Evolutionary conservation across 2,888 invertebrate species (phyloP), one percentile per base, ranked within the genome.

Genomic region (Toxonevra muliebris): DNA sequence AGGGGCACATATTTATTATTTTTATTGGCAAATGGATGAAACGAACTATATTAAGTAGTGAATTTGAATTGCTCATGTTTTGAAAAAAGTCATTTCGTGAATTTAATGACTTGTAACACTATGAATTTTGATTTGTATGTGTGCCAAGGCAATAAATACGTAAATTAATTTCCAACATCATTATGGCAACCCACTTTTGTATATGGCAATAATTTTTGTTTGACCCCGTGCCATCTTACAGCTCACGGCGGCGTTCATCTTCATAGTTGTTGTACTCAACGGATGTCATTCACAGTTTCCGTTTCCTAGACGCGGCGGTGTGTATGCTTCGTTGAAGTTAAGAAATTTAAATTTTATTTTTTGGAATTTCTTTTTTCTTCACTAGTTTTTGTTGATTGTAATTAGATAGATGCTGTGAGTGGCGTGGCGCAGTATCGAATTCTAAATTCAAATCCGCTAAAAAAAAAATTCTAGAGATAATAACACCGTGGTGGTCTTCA

Each of bases 51-150:
- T 30, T 30, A 30, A 30, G 30, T 30, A 30, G 30, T 30, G 30
- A 7, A 30, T 30, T 30, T 30, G 30, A 30, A 30, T 30, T 30
- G 30, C 30, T 30, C 3, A 30, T 30, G 7, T 30, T 30, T 30
- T 30, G 30, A 7, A 65, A 42, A n/a, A 30, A 17, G 61, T 15
- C 60, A 54, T 66, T 61, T 43, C 61, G 53, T 53, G 20, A 19
- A 70, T 69, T 80, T 80, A 79, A 79, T 79, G 79, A 80, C 77
- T 76, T 79, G 78, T 75, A 66, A 76, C 75, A 74, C 66, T 68
- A 43, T 42, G 57, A 30, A 57, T 64, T 64, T 40, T 30, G 15
- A 45, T 43, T 17, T 55, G 54, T 55, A 12, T 2, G 13, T 57
- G 13, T 40, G 4, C 30, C 30, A 30, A 15, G 43, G 53, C 58